Conservation (phyloP, 2,113 vertebrate species). For the Chloroceryle aenea region DNA sequence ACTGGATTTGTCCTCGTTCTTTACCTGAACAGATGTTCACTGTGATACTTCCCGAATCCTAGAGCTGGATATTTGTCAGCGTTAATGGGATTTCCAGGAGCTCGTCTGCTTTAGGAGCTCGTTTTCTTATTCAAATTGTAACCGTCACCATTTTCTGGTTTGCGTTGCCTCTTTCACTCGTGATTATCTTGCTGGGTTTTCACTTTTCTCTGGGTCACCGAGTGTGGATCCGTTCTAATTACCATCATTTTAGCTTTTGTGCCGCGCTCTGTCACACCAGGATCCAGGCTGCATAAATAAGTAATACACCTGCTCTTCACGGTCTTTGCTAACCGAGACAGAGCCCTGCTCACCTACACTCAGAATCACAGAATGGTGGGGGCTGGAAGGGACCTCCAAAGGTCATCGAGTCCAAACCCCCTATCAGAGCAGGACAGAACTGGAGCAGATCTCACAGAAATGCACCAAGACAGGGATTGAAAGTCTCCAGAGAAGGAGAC, state of each 20-base stretch:
- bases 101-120: conserved; percentile 38
- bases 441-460: too few relatives aligned
- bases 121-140: neutral
- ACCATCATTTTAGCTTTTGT: conserved; percentile 36
- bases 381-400: too few relatives aligned
- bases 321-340: neutral
- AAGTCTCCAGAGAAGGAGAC: too few relatives aligned
- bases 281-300: conserved; percentile 9
- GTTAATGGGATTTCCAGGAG: conserved; percentile 48
- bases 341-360: neutral
- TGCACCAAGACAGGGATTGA: too few relatives aligned
- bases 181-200: conserved; percentile 9
- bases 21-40: conserved; percentile 34
- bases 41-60: neutral
- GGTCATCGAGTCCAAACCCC: too few relatives aligned
- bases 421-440: too few relatives aligned
- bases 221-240: conserved; percentile 28
- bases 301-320: neutral
- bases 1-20: neutral
- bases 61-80: conserved; percentile 12
- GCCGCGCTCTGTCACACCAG: neutral
- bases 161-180: neutral
- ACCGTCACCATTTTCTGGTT: neutral
- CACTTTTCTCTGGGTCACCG: conserved; percentile 45
- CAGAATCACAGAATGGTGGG: neutral